phyloP scores from a whole-genome alignment of 2,113 vertebrate species.

The Neotragus moschatus region DNA sequence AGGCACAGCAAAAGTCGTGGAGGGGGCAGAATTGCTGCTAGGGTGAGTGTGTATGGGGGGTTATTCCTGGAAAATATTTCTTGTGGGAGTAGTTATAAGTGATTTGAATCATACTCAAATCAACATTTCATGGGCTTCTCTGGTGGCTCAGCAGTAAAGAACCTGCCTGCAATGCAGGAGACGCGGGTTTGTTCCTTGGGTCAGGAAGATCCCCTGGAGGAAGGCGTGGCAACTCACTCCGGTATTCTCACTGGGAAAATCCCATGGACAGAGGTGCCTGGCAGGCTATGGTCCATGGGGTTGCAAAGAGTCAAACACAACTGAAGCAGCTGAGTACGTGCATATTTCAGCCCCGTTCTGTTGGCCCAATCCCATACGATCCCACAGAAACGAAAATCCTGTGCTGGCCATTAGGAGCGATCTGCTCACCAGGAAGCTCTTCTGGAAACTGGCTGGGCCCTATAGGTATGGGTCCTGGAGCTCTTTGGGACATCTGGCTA shows the following conservation, averaged over 20 bases:
- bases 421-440: neutral
- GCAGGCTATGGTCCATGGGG: neutral
- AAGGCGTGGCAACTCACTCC: neutral
- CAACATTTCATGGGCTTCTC: neutral
- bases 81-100: no score
- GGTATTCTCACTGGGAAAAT: neutral
- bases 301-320: neutral
- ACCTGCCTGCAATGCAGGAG: neutral
- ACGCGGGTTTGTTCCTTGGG: neutral
- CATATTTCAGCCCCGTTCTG: neutral
- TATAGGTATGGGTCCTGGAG: neutral
- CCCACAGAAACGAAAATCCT: neutral
- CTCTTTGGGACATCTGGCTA: neutral
- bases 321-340: neutral
- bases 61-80: neutral
- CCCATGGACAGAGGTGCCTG: neutral
- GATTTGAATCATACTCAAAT: neutral
- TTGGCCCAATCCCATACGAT: accelerated
- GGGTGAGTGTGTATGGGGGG: neutral
- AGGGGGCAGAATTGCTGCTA: no score
- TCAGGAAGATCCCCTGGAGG: neutral
- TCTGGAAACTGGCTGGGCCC: neutral
- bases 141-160: neutral
- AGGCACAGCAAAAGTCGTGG: accelerated
- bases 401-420: neutral